Percentiles rank a stretch among this genome's conserved stretches.
Evolutionary conservation across 2,888 invertebrate genomes (phyloP).

Genomic region (Rhorus exstirpatorius): DNA sequence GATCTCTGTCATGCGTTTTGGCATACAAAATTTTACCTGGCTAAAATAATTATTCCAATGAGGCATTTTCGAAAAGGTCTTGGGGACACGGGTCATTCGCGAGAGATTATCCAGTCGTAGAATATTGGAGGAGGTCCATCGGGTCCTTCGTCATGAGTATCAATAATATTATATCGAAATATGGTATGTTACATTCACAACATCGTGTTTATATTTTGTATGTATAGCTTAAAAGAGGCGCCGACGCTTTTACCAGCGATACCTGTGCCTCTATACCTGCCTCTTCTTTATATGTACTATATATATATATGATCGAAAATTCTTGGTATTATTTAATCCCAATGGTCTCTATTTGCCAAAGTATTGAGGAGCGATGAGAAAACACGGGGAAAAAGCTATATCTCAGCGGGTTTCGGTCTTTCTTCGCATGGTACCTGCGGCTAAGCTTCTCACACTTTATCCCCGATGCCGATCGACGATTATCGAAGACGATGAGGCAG

Average conservation of each 20-base stretch:
- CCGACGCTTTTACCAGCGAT: constrained; percentile 18
- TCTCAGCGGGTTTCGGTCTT: constrained; percentile 9
- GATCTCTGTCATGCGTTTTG: no score
- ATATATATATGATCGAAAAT: constrained; percentile 5
- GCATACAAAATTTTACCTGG: not conserved
- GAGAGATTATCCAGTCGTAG: no score
- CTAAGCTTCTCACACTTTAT: constrained; percentile 39
- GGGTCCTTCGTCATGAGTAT: no score
- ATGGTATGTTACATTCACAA: no score
- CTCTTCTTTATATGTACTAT: not conserved
- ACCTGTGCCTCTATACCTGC: constrained; percentile 23
- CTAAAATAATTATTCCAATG: not conserved
- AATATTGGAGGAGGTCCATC: no score
- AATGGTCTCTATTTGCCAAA: constrained; percentile 10
- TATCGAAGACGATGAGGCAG: constrained; percentile 25
- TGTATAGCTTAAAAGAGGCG: constrained; percentile 37
- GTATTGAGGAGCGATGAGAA: constrained; percentile 24
- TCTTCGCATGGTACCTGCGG: not conserved
- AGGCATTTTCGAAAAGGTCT: not conserved
- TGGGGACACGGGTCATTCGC: constrained; percentile 46
- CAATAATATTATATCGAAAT: no score
- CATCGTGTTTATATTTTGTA: constrained; percentile 6
- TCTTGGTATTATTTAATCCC: constrained; percentile 18
- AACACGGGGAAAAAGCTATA: constrained; percentile 3
- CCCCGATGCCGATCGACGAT: constrained; percentile 53